phyloP scores from a whole-genome alignment of 2,113 vertebrate genomes.

The Motacilla tschutschensis region DNA sequence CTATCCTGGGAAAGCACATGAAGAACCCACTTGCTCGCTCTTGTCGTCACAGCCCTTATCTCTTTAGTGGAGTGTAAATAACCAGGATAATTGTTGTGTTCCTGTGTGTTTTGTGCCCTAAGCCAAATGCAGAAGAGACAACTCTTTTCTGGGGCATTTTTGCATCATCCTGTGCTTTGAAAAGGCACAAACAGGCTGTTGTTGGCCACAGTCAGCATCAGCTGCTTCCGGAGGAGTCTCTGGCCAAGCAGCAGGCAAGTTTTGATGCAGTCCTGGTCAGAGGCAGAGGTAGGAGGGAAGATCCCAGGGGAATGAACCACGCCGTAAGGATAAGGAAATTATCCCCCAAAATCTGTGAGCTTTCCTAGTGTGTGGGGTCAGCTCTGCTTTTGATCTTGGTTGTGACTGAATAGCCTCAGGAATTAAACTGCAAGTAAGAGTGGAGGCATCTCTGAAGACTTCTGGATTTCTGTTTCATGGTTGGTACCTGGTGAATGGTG shows the following conservation, averaged over 20 bases:
- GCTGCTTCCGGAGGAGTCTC: accelerated
- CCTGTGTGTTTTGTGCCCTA: not conserved
- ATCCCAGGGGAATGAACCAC: not conserved
- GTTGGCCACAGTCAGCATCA: not conserved
- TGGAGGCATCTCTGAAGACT: not conserved
- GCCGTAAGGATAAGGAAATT: not conserved
- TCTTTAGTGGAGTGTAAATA: not conserved
- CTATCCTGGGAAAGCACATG: not conserved
- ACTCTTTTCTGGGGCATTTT: not conserved
- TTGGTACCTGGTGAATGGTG: not conserved
- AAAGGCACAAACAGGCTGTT: not conserved
- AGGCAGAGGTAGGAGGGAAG: not conserved
- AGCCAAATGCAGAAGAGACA: not conserved
- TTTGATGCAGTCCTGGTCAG: not conserved
- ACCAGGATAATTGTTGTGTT: not conserved
- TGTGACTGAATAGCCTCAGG: not conserved
- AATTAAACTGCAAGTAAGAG: not conserved
- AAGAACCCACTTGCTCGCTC: not conserved
- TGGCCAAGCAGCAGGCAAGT: not conserved
- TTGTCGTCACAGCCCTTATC: not conserved
- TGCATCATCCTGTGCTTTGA: not conserved
- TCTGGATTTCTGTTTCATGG: not conserved
- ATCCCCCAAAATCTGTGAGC: not conserved
- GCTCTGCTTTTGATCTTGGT: not conserved
- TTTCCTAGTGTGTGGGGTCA: not conserved